A percentile compares a stretch with the other conserved stretches of the same genome.
phyloP scores from a whole-genome alignment of 2,113 vertebrate species.

The Pituophis catenifer region DNA sequence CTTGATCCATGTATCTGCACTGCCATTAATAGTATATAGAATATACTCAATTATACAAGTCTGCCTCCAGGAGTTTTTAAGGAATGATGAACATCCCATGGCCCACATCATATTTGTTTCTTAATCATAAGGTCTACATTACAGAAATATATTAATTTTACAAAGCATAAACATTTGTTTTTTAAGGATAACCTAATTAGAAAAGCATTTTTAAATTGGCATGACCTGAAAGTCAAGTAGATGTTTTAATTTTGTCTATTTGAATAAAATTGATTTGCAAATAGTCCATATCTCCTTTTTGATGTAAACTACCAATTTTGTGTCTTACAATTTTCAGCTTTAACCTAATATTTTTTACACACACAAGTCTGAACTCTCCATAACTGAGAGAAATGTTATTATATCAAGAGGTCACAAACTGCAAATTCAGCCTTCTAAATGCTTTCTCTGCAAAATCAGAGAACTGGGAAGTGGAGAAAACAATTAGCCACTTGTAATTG shows the following conservation, averaged over 20 bases:
- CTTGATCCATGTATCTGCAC: neutral
- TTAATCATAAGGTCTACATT: neutral
- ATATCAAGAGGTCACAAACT: neutral
- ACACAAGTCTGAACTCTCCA: neutral
- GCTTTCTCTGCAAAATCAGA: neutral
- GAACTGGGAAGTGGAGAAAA: neutral
- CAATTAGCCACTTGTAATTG: neutral
- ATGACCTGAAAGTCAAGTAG: neutral
- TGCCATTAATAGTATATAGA: neutral
- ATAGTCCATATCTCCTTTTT: neutral
- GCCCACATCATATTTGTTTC: neutral
- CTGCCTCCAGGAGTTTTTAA: neutral
- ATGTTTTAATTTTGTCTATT: neutral
- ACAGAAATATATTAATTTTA: neutral
- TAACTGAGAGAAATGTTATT: neutral
- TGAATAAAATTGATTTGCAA: constrained; percentile 2
- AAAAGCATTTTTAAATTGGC: neutral
- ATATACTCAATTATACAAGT: neutral
- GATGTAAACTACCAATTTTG: neutral
- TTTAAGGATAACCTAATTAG: neutral
- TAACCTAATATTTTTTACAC: neutral
- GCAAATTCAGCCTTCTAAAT: neutral
- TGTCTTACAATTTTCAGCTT: neutral
- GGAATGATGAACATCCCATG: neutral
- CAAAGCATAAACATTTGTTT: neutral